Percentiles rank a stretch among this genome's conserved stretches.
These are phyloP conservation scores for Hetaerina americana DNA, from an alignment of 1,140 invertebrate genomes.

Conservation along the genomic window DNA sequence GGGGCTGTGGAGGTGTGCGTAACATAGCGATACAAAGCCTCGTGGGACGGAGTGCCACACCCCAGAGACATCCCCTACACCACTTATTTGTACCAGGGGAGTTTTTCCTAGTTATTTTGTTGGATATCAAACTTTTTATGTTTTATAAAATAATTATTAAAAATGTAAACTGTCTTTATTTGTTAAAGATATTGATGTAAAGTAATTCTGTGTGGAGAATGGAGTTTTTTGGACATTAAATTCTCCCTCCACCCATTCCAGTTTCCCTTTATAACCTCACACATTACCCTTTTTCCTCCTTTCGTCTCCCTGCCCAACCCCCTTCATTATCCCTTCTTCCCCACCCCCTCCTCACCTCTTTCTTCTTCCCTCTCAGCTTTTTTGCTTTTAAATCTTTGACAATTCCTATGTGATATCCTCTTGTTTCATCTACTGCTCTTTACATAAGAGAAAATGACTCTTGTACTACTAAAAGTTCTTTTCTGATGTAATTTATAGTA, in stretches of 20 bases:
- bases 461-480: slow-evolving; percentile 4
- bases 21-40: not conserved
- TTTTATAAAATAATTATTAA: slow-evolving; percentile 19
- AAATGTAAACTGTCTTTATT: slow-evolving; percentile 19
- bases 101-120: slow-evolving; percentile 18
- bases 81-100: slow-evolving; percentile 18
- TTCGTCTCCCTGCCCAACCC: not conserved
- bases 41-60: not conserved
- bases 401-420: slow-evolving; percentile 8
- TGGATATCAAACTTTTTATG: slow-evolving; percentile 19
- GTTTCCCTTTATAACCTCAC: not conserved
- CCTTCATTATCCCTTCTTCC: not conserved
- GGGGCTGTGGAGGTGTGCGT: not conserved
- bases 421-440: slow-evolving; percentile 4
- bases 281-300: not conserved
- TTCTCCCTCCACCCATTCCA: slow-evolving; percentile 3
- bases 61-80: slow-evolving; percentile 1
- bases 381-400: slow-evolving; percentile 5
- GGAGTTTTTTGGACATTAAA: slow-evolving; percentile 10
- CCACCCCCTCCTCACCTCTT: not conserved
- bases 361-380: slow-evolving; percentile 3
- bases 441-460: slow-evolving; percentile 2
- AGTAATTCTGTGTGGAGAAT: slow-evolving; percentile 16
- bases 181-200: slow-evolving; percentile 17
- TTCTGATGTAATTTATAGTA: slow-evolving; percentile 8